phyloP scores from a whole-genome alignment of 2,113 vertebrate species.

The Elephantulus edwardii region DNA sequence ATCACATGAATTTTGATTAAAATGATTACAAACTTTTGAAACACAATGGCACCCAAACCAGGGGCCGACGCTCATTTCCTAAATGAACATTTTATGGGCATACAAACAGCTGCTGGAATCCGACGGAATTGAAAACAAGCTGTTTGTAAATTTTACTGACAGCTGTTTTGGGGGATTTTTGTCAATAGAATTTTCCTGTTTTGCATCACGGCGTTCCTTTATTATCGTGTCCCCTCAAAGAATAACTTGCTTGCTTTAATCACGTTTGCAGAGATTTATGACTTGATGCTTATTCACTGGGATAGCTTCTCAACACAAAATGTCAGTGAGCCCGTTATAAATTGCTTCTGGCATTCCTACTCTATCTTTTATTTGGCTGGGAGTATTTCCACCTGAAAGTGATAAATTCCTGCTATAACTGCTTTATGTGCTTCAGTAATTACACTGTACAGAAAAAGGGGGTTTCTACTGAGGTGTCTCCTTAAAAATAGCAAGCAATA shows the following conservation, averaged over 20 bases:
- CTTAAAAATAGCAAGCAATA: conserved; percentile 74
- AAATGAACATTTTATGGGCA: conserved; percentile 75
- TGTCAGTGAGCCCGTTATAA: conserved; percentile 88
- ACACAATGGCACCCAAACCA: conserved; percentile 59
- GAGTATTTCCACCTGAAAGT: conserved; percentile 87
- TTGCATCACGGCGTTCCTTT: conserved; percentile 63
- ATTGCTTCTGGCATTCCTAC: conserved; percentile 84
- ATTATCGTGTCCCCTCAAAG: conserved; percentile 81
- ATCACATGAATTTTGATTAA: conserved; percentile 64
- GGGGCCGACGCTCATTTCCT: conserved; percentile 68
- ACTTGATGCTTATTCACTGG: conserved; percentile 83
- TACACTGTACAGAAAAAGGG: conserved; percentile 76
- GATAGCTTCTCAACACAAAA: conserved; percentile 82
- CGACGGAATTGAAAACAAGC: conserved; percentile 58
- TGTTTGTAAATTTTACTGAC: conserved; percentile 74
- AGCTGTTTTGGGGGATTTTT: conserved; percentile 76
- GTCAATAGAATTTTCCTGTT: conserved; percentile 80
- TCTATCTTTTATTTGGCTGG: conserved; percentile 86
- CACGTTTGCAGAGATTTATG: conserved; percentile 86
- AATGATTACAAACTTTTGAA: conserved; percentile 68
- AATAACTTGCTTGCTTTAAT: conserved; percentile 83
- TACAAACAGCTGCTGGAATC: conserved; percentile 77
- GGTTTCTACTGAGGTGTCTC: conserved; percentile 60
- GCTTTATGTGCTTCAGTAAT: conserved; percentile 88
- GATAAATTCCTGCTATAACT: conserved; percentile 88